Percentiles rank a stretch among this genome's conserved stretches.
Evolutionary conservation across 1,140 invertebrate genomes (phyloP).

Genomic region (Thalassaphorura encarpata): DNA sequence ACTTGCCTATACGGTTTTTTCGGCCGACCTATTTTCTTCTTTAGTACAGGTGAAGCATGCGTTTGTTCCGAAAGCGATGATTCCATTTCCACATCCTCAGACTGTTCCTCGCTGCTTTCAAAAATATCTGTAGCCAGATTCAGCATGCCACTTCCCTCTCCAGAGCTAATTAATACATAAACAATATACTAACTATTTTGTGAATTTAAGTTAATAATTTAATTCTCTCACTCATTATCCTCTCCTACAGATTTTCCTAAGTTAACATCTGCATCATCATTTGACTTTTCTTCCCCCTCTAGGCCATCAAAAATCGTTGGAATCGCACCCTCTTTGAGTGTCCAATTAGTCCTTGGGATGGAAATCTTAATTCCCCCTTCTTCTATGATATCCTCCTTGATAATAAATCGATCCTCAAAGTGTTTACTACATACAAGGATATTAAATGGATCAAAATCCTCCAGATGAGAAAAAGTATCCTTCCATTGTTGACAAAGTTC

Average conservation of each 20-base stretch:
- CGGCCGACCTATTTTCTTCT: no score
- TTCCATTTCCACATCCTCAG: no score
- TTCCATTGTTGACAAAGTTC: no score
- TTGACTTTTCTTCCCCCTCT: not conserved
- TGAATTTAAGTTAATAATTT: not conserved
- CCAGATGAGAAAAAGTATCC: no score
- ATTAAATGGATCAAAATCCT: no score
- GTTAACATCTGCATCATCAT: not conserved
- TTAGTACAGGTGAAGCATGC: no score
- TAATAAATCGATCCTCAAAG: slow-evolving; percentile 10
- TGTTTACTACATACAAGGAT: slow-evolving; percentile 10
- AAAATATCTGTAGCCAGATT: not conserved
- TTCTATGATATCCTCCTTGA: slow-evolving; percentile 2
- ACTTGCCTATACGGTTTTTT: no score
- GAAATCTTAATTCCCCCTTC: not conserved
- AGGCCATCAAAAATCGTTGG: slow-evolving; percentile 7
- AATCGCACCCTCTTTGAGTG: slow-evolving; percentile 10
- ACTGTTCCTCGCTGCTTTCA: no score
- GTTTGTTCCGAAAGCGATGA: no score
- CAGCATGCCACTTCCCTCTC: not conserved
- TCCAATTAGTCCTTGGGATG: not conserved
- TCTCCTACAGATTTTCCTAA: not conserved
- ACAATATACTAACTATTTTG: not conserved
- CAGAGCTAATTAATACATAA: slow-evolving; percentile 2
- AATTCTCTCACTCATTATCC: not conserved